Evolutionary conservation across 2,888 invertebrate species (phyloP).

Genomic region (Heteromurus nitidus): DNA sequence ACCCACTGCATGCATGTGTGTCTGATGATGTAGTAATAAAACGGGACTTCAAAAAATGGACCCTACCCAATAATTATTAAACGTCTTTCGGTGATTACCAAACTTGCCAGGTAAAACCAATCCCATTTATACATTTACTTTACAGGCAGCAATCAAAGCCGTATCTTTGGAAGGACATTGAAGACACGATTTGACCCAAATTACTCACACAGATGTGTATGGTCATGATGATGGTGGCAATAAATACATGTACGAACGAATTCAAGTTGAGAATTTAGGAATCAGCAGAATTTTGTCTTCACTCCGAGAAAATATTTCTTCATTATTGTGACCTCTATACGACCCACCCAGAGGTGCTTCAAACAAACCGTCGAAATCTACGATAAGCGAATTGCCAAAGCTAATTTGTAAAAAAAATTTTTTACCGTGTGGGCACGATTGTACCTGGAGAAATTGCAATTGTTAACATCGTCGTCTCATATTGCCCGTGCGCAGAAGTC

Average conservation of each 20-base stretch:
- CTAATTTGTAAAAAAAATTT: too few relatives aligned
- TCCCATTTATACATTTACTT: neutral
- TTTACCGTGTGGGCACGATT: too few relatives aligned
- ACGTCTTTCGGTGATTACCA: neutral
- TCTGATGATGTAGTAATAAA: slow-evolving; percentile 35
- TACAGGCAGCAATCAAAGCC: neutral
- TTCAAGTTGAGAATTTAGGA: neutral
- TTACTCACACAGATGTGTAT: neutral
- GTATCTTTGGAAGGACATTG: neutral
- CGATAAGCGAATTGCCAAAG: too few relatives aligned
- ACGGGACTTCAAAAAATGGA: slow-evolving; percentile 31
- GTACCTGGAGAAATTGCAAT: too few relatives aligned
- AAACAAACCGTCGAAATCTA: too few relatives aligned
- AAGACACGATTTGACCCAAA: slow-evolving; percentile 26
- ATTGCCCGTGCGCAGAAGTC: too few relatives aligned
- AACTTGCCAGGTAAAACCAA: neutral
- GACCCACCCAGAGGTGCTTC: too few relatives aligned
- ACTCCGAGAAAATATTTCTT: too few relatives aligned
- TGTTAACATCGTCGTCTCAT: too few relatives aligned
- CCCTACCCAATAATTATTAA: slow-evolving; percentile 25
- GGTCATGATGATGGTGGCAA: neutral
- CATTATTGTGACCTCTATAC: too few relatives aligned
- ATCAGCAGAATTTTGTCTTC: neutral
- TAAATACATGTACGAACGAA: neutral
- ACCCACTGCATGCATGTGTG: neutral